Base-by-base conservation (phyloP, 2,888 invertebrate species). In the Drosophila peninsularis region DNA sequence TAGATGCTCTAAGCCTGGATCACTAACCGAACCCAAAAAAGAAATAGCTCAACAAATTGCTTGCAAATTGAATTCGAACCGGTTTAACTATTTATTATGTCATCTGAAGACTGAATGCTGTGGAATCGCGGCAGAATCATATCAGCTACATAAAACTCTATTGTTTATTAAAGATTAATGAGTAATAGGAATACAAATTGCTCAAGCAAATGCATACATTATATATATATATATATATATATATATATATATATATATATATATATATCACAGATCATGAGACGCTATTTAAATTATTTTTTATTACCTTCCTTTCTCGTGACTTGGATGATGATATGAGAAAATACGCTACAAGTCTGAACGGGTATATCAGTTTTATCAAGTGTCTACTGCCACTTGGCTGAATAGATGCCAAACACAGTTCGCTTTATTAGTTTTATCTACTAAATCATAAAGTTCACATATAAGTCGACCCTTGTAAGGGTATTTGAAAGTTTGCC, bases 201-300 rank as follows among this genome's bases (percentile, higher is more conserved):
- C 30, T 47, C 30, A 47, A 13, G 2, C 17, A 36, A 42, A 42
- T 6, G 21, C 21, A 42, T 5, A 1, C 13, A 44, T 9, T 3
- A 19, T 24, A 10, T 10, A 24, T 36, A 19, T 24, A 13, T 7
- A 17, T 30, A 1, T 27, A 17, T 27, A 13, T 39, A 19, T 13
- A 30, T 13, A 37, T 37, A 39, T 53, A 27, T 6, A 27, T 27
- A 19, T 32, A 19, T 30, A 19, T 7, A 27, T 27, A 27, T 7
- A 27, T 17, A 37, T 37, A 37, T 52, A 27, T 6, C 24, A 27
- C 27, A 27, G 50, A 68, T 77, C 80, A 80, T 78, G 81, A 74
- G 78, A 65, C 50, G 58, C 54, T 63, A 34, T 57, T 62, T 56
- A 19, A 55, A 72, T 50, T 41, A n/a, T 36, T 17, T 53, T 67